Conservation (phyloP, 1,140 invertebrate species). For the Atta cephalotes region DNA sequence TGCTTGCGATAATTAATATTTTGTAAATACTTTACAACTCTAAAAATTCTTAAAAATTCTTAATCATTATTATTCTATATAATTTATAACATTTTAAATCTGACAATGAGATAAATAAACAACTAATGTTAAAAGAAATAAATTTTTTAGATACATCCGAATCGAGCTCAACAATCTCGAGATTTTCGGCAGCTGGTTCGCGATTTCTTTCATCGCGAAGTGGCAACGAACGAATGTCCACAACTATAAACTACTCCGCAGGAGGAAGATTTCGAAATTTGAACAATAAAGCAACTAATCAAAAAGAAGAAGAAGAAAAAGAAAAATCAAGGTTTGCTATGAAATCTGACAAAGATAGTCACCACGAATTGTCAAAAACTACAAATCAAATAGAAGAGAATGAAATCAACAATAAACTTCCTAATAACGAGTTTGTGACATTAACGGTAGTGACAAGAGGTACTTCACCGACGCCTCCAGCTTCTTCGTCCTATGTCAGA, state of each 20-base stretch:
- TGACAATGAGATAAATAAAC: neutral
- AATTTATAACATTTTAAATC: neutral
- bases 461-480: slow-evolving; percentile 91
- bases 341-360: slow-evolving; percentile 33
- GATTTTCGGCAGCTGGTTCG: slow-evolving; percentile 64
- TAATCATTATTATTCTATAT: neutral
- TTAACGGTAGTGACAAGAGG: slow-evolving; percentile 90
- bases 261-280: slow-evolving; percentile 73
- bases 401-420: slow-evolving; percentile 50
- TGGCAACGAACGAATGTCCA: slow-evolving; percentile 68
- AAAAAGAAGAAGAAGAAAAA: slow-evolving; percentile 69
- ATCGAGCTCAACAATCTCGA: slow-evolving; percentile 71
- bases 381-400: slow-evolving; percentile 29
- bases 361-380: slow-evolving; percentile 18
- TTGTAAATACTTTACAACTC: neutral
- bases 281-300: slow-evolving; percentile 57
- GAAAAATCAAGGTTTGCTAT: slow-evolving; percentile 37
- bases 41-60: neutral
- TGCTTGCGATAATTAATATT: neutral
- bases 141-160: slow-evolving; percentile 72
- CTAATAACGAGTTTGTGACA: slow-evolving; percentile 84
- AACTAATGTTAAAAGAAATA: slow-evolving; percentile 1
- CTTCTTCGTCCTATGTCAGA: slow-evolving; percentile 88
- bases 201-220: slow-evolving; percentile 68
- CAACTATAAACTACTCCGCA: slow-evolving; percentile 66